phyloP scores from a whole-genome alignment of 2,113 vertebrate species.

The Tyto alba region DNA sequence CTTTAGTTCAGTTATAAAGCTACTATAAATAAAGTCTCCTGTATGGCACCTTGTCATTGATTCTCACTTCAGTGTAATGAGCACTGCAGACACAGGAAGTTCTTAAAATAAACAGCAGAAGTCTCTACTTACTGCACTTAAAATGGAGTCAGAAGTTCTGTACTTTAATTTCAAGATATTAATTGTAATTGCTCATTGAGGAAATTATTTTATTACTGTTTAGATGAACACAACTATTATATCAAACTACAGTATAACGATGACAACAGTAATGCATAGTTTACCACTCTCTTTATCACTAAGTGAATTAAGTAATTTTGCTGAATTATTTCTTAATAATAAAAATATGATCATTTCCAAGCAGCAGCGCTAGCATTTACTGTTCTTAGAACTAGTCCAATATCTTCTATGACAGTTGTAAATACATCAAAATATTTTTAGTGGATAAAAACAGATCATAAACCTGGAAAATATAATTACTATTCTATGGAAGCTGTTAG shows the following conservation, averaged over 20 bases:
- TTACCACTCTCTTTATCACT: neutral
- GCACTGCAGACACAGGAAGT: neutral
- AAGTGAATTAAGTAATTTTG: neutral
- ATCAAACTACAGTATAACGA: neutral
- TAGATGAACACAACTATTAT: neutral
- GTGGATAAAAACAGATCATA: neutral
- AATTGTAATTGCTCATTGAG: neutral
- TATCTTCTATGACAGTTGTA: neutral
- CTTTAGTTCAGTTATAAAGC: conserved; percentile 1
- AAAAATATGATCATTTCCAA: neutral
- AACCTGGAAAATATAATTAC: neutral
- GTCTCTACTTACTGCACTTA: neutral
- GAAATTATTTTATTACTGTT: neutral
- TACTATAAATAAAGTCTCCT: conserved; percentile 49
- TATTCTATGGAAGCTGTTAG: neutral
- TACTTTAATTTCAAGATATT: neutral
- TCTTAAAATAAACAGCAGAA: conserved; percentile 34
- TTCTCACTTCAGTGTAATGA: conserved; percentile 14
- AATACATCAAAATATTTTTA: neutral
- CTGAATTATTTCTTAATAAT: neutral
- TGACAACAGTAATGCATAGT: neutral
- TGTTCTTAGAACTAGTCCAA: neutral
- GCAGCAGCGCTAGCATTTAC: neutral
- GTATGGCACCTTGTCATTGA: conserved; percentile 14
- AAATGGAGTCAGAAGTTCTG: neutral